A percentile compares a stretch with the other conserved stretches of the same genome.
phyloP scores from a whole-genome alignment of 2,113 vertebrate species.

The Lasiurus cinereus region DNA sequence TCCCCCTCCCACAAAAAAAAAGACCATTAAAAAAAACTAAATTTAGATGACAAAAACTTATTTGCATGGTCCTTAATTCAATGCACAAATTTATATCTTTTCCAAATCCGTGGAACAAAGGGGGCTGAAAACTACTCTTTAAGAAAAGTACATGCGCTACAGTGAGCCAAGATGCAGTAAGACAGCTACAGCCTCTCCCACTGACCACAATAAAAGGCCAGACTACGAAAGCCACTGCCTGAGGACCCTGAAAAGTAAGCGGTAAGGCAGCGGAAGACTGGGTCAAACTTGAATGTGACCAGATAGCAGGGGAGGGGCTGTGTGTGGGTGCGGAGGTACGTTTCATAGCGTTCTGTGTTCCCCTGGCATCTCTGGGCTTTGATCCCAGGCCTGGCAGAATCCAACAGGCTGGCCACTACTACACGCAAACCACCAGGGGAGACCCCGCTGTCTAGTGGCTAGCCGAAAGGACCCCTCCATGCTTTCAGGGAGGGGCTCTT shows the following conservation, averaged over 20 bases:
- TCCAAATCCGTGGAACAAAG: slow-evolving; percentile 21
- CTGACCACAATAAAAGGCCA: background rate
- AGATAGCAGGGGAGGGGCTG: background rate
- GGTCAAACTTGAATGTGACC: background rate
- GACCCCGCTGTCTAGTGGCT: background rate
- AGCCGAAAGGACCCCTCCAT: background rate
- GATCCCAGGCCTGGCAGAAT: background rate
- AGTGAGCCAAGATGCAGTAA: background rate
- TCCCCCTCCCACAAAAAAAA: background rate
- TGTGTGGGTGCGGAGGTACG: background rate
- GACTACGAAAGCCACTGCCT: background rate
- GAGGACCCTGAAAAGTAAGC: background rate
- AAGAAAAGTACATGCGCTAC: background rate
- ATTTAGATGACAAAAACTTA: slow-evolving; percentile 11
- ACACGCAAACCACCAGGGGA: background rate
- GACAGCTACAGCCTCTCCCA: background rate
- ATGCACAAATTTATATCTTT: background rate
- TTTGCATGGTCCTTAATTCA: background rate
- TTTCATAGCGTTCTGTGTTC: background rate
- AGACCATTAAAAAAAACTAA: slow-evolving; percentile 18
- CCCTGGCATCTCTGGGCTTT: background rate
- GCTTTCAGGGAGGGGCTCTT: rapidly evolving
- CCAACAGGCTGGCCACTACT: background rate
- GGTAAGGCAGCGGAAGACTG: background rate
- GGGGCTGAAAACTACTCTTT: background rate